phyloP scores from a whole-genome alignment of 2,888 invertebrate genomes.

The Dolomedes plantarius region DNA sequence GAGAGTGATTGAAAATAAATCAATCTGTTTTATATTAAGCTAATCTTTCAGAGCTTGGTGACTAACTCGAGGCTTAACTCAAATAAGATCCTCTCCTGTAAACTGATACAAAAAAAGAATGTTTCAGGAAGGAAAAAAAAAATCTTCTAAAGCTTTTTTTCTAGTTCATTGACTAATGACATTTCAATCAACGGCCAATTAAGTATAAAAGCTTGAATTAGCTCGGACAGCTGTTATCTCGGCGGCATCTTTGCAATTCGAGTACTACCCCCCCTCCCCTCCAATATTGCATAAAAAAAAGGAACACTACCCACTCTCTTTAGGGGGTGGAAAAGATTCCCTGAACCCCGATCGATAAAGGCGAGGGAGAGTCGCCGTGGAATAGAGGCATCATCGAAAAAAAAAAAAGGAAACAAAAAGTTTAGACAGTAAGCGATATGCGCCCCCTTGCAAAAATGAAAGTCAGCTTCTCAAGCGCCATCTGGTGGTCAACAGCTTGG shows the following conservation, averaged over 20 bases:
- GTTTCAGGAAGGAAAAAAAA: not conserved
- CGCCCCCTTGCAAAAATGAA: not conserved
- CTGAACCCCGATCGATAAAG: conserved; percentile 39
- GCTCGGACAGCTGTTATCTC: conserved; percentile 27
- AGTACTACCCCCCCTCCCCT: not conserved
- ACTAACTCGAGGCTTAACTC: too few relatives aligned
- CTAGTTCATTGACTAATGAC: conserved; percentile 9
- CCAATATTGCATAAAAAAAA: conserved; percentile 17
- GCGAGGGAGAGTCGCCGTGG: not conserved
- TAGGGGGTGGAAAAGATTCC: conserved; percentile 37
- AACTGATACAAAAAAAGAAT: too few relatives aligned
- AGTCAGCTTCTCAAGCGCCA: conserved; percentile 3
- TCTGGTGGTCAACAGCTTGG: conserved; percentile 65
- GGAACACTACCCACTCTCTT: not conserved
- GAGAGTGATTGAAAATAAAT: not conserved
- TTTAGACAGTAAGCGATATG: not conserved
- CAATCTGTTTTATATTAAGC: not conserved
- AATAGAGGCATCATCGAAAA: conserved; percentile 34
- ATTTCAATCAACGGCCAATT: conserved; percentile 22
- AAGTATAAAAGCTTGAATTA: conserved; percentile 30
- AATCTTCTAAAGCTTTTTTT: not conserved
- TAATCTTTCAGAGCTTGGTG: too few relatives aligned
- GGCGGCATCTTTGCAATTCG: not conserved
- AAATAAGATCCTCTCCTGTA: too few relatives aligned
- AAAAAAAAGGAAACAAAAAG: conserved; percentile 15